Base-by-base conservation (phyloP, 2,113 vertebrate genomes). In the Odobenus rosmarus region DNA sequence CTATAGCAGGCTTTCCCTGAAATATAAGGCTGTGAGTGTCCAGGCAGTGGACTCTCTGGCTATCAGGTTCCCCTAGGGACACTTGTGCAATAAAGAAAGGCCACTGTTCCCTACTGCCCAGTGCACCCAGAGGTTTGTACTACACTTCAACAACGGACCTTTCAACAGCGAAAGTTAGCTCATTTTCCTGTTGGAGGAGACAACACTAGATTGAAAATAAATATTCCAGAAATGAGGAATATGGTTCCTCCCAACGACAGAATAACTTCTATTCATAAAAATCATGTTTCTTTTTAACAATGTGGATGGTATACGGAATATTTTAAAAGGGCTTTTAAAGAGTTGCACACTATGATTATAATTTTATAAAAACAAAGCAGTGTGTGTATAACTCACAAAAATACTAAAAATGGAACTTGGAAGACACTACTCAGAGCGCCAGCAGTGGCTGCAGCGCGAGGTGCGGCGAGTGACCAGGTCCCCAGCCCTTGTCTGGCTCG, bases 41-140 rank as follows among this genome's bases (percentile, higher is more conserved):
- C 33, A 6, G 23, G 31, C 18, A 2, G 49, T 51, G 33, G 6
- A 2, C 11, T 8, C 23, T 8, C 12, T 4, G 10, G 49, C 31
- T 5, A 2, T 21, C 21, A 42, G 61, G 15, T 14, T 4, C 5
- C 36, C 69, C 26, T 10, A 7, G n/a, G 26, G 19, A 74, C 76
- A 8, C 71, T 53, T n/a, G 14, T 19, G 19, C 51, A 28, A 8
- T 4, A 0, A 21, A 36, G 28, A 64, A 18, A 46, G 53, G 64
- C 21, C 5, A 0, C 10, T 26, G 19, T 1, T 15, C 8, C 7
- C 4, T n/a, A 13, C 2, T 9, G 28, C 55, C 64, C 24, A 3
- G 3, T 3, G 28, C 16, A 26, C n/a, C 21, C 13, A 1, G 82
- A 76, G 1, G 49, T 21, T 16, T 26, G 3, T 18, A 0, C 9